Base-by-base conservation (phyloP, 2,888 invertebrate species). In the Nebria salina region DNA sequence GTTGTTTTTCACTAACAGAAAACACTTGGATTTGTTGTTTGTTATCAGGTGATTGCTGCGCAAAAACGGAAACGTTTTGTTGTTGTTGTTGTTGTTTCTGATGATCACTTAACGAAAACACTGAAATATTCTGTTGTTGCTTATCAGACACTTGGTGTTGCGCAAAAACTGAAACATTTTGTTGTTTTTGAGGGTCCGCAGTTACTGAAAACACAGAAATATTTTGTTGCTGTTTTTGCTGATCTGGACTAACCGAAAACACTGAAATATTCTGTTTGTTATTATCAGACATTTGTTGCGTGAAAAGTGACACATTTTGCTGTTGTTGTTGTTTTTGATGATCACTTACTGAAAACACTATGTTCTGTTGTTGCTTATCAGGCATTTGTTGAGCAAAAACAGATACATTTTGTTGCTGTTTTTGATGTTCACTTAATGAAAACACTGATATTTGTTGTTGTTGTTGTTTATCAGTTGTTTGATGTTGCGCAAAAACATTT, bases 271-370 rank as follows among this genome's bases (percentile, higher is more conserved):
- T 15, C 66, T 66, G 66, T 66, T 66, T 15, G 8, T 66, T 25
- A 26, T 70, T 70, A 15, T 70, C 70, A 11, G 34, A 25, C 20
- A 34, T 26, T 70, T 70, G 70, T 15, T 15, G 15, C 1, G 70
- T 26, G 25, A 70, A 70, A 13, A 70, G n/a, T 20, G 70, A 43
- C 70, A 77, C 25, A 41, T 43, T 70, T 42, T 77, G 77, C 70
- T 68, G 43, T 68, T 43, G 41, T 11, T 43, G 68, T 41, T n/a
- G 54, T 54, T 54, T 54, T 54, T 54, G 54, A 54, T 54, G 54
- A 54, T 54, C 54, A 54, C 54, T 54, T 54, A 54, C 54, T 11
- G 54, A 54, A 54, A 54, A 54, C 54, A 54, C 54, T 11, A 54
- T 54, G 8, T 54, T 54, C 13, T 54, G 54, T 54, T 54, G 54